These are phyloP conservation scores for Gasterosteus aculeatus DNA, from an alignment of 2,113 vertebrate genomes.

Conservation along the genomic window DNA sequence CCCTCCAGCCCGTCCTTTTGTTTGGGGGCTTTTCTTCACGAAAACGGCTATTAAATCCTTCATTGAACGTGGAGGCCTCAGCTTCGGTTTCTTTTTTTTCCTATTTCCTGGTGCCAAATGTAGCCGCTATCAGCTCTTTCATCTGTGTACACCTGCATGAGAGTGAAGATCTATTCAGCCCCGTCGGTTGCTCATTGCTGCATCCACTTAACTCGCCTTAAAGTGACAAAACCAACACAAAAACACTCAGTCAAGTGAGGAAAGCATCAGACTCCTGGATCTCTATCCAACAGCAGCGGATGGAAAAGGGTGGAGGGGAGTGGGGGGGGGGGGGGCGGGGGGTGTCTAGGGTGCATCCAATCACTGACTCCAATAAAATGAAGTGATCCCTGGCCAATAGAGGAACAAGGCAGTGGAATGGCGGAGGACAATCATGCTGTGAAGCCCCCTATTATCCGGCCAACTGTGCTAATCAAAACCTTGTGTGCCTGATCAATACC, in stretches of 20 bases:
- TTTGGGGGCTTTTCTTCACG: constrained; percentile 39
- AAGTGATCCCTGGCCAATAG: constrained; percentile 60
- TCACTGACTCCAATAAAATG: constrained; percentile 69
- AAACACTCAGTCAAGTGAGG: constrained; percentile 60
- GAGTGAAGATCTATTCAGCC: constrained; percentile 10
- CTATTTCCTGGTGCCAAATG: constrained; percentile 2
- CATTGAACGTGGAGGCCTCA: constrained; percentile 5
- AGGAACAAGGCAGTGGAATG: constrained; percentile 54
- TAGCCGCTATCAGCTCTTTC: constrained; percentile 27
- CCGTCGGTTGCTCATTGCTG: constrained; percentile 14
- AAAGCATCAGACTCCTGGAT: constrained; percentile 42
- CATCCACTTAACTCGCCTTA: constrained; percentile 37
- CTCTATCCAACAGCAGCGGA: constrained; percentile 25
- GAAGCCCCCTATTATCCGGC: constrained; percentile 66
- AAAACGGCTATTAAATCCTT: constrained; percentile 24
- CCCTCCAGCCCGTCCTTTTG: constrained; percentile 53
- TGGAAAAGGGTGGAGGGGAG: not conserved
- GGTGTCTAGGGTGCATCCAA: constrained; percentile 60
- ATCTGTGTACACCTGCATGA: not conserved
- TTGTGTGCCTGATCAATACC: constrained; percentile 78
- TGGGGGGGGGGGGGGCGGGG: not conserved
- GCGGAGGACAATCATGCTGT: constrained; percentile 61
- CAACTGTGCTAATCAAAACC: constrained; percentile 82
- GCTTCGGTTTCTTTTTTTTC: constrained; percentile 5
- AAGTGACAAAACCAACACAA: constrained; percentile 54